Evolutionary conservation across 2,797 vertebrate genomes (phyloP).

Genomic region (Naso thynnoides): DNA sequence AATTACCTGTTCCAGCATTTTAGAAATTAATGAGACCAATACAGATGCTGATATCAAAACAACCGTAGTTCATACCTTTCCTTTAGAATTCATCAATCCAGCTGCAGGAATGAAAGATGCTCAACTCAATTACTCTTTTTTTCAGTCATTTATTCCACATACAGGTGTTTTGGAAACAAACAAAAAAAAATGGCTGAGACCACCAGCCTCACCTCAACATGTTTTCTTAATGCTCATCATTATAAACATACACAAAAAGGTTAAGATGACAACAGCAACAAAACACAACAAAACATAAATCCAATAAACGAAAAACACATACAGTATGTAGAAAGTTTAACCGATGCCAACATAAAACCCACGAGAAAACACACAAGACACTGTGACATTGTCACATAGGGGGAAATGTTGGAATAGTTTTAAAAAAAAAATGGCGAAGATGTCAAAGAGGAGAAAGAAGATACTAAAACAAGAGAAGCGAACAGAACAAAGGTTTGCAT

Average conservation of each 20-base stretch:
- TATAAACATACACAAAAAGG: slow-evolving; percentile 72
- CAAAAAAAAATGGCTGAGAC: slow-evolving; percentile 56
- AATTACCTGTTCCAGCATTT: too few species aligned
- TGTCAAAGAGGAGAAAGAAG: slow-evolving; percentile 5
- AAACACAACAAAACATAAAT: slow-evolving; percentile 61
- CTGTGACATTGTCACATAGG: slow-evolving; percentile 29
- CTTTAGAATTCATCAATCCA: neutral
- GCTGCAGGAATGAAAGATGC: slow-evolving; percentile 2
- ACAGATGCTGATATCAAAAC: too few species aligned
- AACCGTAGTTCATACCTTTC: too few species aligned
- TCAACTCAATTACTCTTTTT: slow-evolving; percentile 24
- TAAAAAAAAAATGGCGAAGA: slow-evolving; percentile 7
- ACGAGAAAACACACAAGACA: slow-evolving; percentile 51
- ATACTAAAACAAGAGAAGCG: slow-evolving; percentile 9
- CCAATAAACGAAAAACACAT: slow-evolving; percentile 35
- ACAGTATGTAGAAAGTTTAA: slow-evolving; percentile 53
- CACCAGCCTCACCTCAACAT: slow-evolving; percentile 63
- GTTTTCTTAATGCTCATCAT: slow-evolving; percentile 68
- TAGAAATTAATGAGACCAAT: too few species aligned
- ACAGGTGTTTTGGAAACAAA: slow-evolving; percentile 77
- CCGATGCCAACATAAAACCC: slow-evolving; percentile 64
- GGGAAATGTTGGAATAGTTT: slow-evolving; percentile 27
- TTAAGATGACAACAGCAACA: slow-evolving; percentile 71
- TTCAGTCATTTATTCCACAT: slow-evolving; percentile 82
- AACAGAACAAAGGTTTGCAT: slow-evolving; percentile 4